Evolutionary conservation across 2,113 vertebrate species (phyloP).

Genomic region (Pelecanus crispus): DNA sequence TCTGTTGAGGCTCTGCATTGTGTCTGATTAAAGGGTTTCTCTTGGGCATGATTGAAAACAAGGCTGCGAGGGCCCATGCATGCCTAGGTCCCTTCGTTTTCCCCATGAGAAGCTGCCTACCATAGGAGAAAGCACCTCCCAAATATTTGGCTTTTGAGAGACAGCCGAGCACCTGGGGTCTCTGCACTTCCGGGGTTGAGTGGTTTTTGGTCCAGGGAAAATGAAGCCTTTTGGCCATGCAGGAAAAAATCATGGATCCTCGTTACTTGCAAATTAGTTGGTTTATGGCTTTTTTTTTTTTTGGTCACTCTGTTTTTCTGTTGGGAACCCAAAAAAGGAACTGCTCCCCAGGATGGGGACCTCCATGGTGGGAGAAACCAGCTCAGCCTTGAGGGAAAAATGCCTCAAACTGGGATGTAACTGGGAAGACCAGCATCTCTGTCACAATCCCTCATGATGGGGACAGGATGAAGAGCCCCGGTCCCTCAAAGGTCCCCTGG

Average conservation of each 20-base stretch:
- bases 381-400: neutral
- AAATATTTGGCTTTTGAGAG: neutral
- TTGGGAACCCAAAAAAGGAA: neutral
- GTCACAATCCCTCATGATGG: rapidly evolving
- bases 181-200: neutral
- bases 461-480: rapidly evolving
- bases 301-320: neutral
- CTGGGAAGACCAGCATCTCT: neutral
- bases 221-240: rapidly evolving
- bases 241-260: neutral
- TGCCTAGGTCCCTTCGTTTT: neutral
- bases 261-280: neutral
- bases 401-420: neutral
- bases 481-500: neutral
- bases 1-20: neutral
- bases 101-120: rapidly evolving
- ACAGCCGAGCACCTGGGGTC: neutral
- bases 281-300: neutral
- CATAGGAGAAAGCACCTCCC: neutral
- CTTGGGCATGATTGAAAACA: neutral
- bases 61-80: rapidly evolving
- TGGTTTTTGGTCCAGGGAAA: neutral
- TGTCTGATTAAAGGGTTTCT: neutral
- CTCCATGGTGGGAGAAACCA: neutral
- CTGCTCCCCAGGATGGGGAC: rapidly evolving